phyloP scores from a whole-genome alignment of 2,888 invertebrate species.

The Conus canariensis region DNA sequence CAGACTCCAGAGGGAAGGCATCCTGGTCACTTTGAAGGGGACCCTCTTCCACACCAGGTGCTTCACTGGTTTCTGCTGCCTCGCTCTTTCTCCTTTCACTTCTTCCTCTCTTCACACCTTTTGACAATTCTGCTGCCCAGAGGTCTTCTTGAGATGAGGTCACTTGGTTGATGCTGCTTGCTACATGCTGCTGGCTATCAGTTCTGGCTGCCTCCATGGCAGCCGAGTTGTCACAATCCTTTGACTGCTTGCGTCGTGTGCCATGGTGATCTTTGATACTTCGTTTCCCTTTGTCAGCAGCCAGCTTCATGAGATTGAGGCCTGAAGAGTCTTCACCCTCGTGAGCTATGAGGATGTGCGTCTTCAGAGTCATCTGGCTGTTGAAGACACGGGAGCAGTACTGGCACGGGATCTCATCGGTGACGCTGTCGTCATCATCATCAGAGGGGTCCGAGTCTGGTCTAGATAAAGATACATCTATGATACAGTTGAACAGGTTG shows the following conservation, averaged over 20 bases:
- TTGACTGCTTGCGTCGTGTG: slow-evolving; percentile 32
- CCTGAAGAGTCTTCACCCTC: slow-evolving; percentile 46
- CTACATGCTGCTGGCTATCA: background rate
- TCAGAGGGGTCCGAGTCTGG: slow-evolving; percentile 45
- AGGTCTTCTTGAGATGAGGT: slow-evolving; percentile 18
- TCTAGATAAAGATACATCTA: slow-evolving; percentile 44
- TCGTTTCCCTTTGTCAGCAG: slow-evolving; percentile 28
- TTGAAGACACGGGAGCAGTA: slow-evolving; percentile 49
- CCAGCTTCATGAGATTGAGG: slow-evolving; percentile 41
- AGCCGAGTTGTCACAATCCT: slow-evolving; percentile 19
- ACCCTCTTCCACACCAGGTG: slow-evolving; percentile 10
- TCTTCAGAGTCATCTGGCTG: slow-evolving; percentile 50
- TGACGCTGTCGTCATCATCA: slow-evolving; percentile 44
- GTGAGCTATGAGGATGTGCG: slow-evolving; percentile 50
- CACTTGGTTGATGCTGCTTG: background rate
- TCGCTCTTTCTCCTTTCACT: background rate
- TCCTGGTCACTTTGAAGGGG: background rate
- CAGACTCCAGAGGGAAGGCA: background rate
- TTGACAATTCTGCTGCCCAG: background rate
- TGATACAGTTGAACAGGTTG: slow-evolving; percentile 46
- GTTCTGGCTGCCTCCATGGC: slow-evolving; percentile 33
- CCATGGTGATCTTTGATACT: background rate
- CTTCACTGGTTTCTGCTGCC: slow-evolving; percentile 20
- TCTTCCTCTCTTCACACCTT: slow-evolving; percentile 26
- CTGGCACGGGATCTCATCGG: slow-evolving; percentile 45